phyloP scores from a whole-genome alignment of 2,113 vertebrate species.

The Lutjanus erythropterus region DNA sequence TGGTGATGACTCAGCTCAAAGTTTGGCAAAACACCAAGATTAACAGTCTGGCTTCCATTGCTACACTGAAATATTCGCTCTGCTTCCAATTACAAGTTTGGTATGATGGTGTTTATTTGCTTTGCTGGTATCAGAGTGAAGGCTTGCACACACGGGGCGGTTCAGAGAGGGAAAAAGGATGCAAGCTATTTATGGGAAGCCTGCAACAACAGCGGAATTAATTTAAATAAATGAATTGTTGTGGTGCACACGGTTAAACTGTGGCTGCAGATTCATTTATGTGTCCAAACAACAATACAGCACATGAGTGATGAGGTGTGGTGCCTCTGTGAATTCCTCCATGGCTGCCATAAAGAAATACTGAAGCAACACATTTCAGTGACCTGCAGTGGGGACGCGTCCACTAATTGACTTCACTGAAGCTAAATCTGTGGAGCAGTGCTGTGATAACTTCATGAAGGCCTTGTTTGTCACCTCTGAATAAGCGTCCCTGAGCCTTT shows the following conservation, averaged over 20 bases:
- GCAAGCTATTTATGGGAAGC: neutral
- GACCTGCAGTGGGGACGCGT: neutral
- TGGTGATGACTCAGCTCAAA: constrained; percentile 44
- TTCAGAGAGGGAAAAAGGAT: neutral
- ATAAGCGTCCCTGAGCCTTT: constrained; percentile 57
- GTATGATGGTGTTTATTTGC: neutral
- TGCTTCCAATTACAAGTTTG: neutral
- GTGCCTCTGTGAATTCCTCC: neutral
- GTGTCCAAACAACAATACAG: neutral
- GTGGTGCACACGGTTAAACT: neutral
- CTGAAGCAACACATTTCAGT: neutral
- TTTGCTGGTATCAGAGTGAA: neutral
- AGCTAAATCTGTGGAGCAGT: constrained; percentile 25
- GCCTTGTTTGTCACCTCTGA: constrained; percentile 51
- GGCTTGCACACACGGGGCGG: neutral
- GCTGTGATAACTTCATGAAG: neutral
- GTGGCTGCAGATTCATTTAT: neutral
- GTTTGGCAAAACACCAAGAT: constrained; percentile 32
- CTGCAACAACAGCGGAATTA: neutral
- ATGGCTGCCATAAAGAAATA: neutral
- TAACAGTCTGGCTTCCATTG: constrained; percentile 17
- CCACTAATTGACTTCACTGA: neutral
- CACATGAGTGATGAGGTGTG: neutral
- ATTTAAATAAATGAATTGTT: neutral
- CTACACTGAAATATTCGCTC: neutral